phyloP scores from a whole-genome alignment of 2,113 vertebrate species.

The rabbit (Oryctolagus cuniculus) region mOryCun1.1 NC_091440.1:63522001-63522500 shows the following conservation, averaged over 20 bases:
- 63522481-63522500: background rate
- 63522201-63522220: background rate
- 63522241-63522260: background rate
- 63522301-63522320: background rate
- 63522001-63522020: background rate
- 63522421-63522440: background rate
- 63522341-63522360: background rate
- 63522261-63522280: background rate
- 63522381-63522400: background rate
- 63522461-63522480: slow-evolving; percentile 47
- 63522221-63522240: background rate
- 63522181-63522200: background rate
- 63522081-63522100: background rate
- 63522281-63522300: background rate
- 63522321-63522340: background rate
- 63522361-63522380: background rate
- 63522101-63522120: background rate
- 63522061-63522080: background rate
- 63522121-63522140: background rate
- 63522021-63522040: background rate
- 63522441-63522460: background rate
- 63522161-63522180: background rate
- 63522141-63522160: background rate
- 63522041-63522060: background rate
- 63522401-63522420: background rate